phyloP scores from a whole-genome alignment of 2,797 vertebrate genomes.

The Poecile montanus region DNA sequence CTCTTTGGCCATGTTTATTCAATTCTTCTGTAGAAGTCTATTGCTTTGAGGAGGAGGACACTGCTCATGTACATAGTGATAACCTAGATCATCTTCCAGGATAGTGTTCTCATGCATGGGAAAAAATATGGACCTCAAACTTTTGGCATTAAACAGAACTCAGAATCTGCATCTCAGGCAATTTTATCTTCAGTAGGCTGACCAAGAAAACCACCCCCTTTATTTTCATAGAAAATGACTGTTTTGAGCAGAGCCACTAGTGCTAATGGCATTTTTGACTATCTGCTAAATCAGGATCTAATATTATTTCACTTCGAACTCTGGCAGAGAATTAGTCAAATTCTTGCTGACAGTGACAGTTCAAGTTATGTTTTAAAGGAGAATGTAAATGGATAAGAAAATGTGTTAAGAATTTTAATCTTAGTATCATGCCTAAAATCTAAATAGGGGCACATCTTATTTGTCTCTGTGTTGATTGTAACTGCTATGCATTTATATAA shows the following conservation, averaged over 20 bases:
- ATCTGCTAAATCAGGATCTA: background rate
- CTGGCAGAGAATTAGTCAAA: background rate
- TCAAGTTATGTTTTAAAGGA: background rate
- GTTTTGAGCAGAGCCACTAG: background rate
- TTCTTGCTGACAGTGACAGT: background rate
- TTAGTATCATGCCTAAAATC: background rate
- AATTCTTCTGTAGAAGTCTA: background rate
- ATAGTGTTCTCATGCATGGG: background rate
- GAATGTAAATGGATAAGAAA: background rate
- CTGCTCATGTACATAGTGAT: background rate
- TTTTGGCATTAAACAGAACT: background rate
- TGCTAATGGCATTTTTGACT: background rate
- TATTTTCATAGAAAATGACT: background rate
- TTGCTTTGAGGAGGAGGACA: background rate
- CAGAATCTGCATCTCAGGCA: background rate
- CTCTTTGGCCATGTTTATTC: background rate
- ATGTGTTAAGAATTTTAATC: background rate
- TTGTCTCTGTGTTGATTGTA: background rate
- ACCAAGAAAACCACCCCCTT: rapidly evolving
- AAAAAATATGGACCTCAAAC: background rate
- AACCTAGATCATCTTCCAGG: background rate
- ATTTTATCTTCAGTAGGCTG: background rate
- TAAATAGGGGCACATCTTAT: background rate
- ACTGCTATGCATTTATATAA: background rate
- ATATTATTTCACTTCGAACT: background rate